Evolutionary conservation across 2,113 vertebrate genomes (phyloP).

Genomic region (Dasyurus viverrinus): DNA sequence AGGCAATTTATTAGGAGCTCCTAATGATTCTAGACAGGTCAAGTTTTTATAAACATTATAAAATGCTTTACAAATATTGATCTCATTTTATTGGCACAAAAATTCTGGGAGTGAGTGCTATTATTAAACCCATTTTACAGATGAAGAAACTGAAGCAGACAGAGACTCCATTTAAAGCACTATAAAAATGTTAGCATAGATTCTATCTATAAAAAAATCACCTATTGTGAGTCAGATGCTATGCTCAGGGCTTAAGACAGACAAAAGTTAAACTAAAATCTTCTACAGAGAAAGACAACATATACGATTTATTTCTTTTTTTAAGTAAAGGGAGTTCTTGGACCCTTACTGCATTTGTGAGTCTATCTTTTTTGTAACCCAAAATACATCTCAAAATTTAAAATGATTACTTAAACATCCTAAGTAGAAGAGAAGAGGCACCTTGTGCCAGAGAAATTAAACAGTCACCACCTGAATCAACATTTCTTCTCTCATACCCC

Average conservation of each 20-base stretch:
- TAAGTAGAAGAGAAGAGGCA: background rate
- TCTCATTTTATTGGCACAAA: too few relatives aligned
- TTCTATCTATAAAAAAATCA: background rate
- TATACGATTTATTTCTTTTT: background rate
- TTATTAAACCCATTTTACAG: too few relatives aligned
- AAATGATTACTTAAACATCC: too few relatives aligned
- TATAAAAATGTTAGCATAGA: background rate
- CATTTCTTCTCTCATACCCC: background rate
- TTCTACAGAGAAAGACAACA: background rate
- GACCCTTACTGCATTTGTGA: background rate
- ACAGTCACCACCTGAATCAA: background rate
- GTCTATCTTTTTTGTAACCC: background rate
- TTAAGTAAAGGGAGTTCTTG: background rate
- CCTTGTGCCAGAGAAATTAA: background rate
- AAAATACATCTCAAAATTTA: background rate
- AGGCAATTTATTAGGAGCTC: background rate
- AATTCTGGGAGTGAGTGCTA: too few relatives aligned
- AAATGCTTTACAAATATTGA: too few relatives aligned
- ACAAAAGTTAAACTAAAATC: background rate
- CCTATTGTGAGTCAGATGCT: background rate
- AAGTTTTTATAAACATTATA: too few relatives aligned
- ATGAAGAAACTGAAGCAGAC: too few relatives aligned
- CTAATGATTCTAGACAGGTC: background rate
- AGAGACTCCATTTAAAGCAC: too few relatives aligned
- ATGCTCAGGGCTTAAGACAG: background rate